Base-by-base conservation (phyloP, 2,888 invertebrate genomes). In the Sialis lutaria region DNA sequence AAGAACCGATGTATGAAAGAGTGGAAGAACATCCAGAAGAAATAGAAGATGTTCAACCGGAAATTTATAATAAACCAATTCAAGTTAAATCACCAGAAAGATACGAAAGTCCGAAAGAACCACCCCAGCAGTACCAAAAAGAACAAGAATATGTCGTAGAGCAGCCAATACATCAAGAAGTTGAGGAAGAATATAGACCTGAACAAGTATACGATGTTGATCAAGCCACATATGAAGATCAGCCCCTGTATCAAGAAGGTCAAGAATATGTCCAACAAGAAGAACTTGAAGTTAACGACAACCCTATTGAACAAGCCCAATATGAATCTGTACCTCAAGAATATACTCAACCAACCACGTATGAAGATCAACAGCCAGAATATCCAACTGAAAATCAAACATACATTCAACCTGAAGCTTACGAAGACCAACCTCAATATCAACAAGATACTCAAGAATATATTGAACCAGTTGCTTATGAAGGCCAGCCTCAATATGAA, bases 181-280 rank as follows among this genome's bases (percentile, higher is more conserved):
- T 8, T 32, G 31, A 31, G 9, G 40, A 33, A 32, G 12, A 46
- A 12, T 13, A 41, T 33, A 33, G 30, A 40, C 30, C 40, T 10
- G 30, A 52, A 39, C 52, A 54, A 41, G n/a, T 45, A 1, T 43
- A 49, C 9, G 49, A 55, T 44, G 46, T 52, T 1, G 49, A 54
- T 6, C 39, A 35, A 1, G 50, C 54, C 5, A 31, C 9, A n/a
- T 53, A 54, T 40, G 49, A 53, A 46, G 50, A 55, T 45, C 42
- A 52, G 39, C 49, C 52, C 30, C 40, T 49, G 30, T 54, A 56
- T 43, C 37, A 44, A 8, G 31, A 45, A 8, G 49, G 48, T 45
- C 45, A 50, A 42, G 48, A 54, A 31, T 49, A 55, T 37, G 53
- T 53, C 33, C 39, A 40, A 10, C 49, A 42, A 1, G 48, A 48